Conservation (phyloP, 2,113 vertebrate genomes). For the Parotia lawesii region DNA sequence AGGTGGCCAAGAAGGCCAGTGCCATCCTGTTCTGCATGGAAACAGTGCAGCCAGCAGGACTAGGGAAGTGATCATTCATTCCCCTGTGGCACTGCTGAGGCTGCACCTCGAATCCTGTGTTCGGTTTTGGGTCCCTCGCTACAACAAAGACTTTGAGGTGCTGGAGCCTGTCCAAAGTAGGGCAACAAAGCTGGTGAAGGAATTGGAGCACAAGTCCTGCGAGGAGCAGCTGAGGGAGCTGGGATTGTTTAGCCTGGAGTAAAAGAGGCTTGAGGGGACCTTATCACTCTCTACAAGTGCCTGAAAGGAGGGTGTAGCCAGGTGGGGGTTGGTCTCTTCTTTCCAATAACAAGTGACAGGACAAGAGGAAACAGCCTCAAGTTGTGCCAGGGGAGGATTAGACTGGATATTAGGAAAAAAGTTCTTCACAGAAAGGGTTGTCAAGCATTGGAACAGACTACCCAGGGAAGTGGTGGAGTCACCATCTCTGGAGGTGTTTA, state of each 20-base stretch:
- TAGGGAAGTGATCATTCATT: not conserved
- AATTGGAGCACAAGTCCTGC: not conserved
- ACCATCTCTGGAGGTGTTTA: not conserved
- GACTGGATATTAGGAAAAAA: not conserved
- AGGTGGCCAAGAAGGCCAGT: not conserved
- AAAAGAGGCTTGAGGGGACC: not conserved
- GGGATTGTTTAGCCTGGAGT: not conserved
- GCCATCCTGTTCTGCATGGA: not conserved
- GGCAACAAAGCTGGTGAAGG: not conserved
- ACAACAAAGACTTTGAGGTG: not conserved
- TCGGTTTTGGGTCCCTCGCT: not conserved
- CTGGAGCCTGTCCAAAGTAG: fast-evolving
- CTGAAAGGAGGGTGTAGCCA: not conserved
- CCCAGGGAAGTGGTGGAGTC: not conserved
- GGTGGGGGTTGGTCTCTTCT: not conserved
- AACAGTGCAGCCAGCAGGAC: not conserved
- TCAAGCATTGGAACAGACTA: not conserved
- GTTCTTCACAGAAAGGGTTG: not conserved
- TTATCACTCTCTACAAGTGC: not conserved
- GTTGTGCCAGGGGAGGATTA: not conserved
- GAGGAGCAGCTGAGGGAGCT: not conserved
- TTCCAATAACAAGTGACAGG: not conserved
- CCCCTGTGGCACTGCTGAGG: not conserved
- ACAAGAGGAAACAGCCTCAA: not conserved
- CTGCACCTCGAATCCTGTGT: not conserved